phyloP scores from a whole-genome alignment of 2,888 invertebrate species.

The Steromphala cineraria region DNA sequence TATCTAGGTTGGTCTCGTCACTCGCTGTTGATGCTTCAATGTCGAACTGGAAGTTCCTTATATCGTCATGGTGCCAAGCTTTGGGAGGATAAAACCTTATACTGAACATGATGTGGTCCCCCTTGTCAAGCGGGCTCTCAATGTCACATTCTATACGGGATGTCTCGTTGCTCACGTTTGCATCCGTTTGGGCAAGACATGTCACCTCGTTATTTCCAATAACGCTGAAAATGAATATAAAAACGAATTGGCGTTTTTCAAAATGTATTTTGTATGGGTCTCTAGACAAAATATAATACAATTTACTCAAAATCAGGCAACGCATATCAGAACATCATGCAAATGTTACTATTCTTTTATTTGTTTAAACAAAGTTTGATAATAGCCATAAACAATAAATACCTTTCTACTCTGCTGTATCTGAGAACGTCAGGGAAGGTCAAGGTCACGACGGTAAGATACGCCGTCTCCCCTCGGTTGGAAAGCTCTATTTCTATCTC shows the following conservation, averaged over 20 bases:
- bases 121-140: slow-evolving; percentile 27
- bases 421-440: slow-evolving; percentile 41
- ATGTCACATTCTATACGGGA: slow-evolving; percentile 36
- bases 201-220: slow-evolving; percentile 34
- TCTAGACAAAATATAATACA: not conserved
- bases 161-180: not conserved
- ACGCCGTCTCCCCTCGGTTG: slow-evolving; percentile 53
- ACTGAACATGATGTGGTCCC: slow-evolving; percentile 30
- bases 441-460: slow-evolving; percentile 46
- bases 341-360: too few species aligned
- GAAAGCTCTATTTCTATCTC: slow-evolving; percentile 43
- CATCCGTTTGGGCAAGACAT: slow-evolving; percentile 26
- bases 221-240: not conserved
- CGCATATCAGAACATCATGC: too few species aligned
- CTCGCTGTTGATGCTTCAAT: slow-evolving; percentile 44
- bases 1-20: slow-evolving; percentile 23
- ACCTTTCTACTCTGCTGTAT: slow-evolving; percentile 32
- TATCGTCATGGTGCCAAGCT: slow-evolving; percentile 28
- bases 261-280: too few species aligned
- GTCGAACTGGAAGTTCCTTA: slow-evolving; percentile 32
- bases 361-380: too few species aligned
- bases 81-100: slow-evolving; percentile 33
- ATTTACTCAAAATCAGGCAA: not conserved
- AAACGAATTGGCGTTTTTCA: too few species aligned
- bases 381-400: too few species aligned